Evolutionary conservation across 2,113 vertebrate species (phyloP), one percentile per base, ranked within the genome.

Genomic region (Scophthalmus maximus): DNA sequence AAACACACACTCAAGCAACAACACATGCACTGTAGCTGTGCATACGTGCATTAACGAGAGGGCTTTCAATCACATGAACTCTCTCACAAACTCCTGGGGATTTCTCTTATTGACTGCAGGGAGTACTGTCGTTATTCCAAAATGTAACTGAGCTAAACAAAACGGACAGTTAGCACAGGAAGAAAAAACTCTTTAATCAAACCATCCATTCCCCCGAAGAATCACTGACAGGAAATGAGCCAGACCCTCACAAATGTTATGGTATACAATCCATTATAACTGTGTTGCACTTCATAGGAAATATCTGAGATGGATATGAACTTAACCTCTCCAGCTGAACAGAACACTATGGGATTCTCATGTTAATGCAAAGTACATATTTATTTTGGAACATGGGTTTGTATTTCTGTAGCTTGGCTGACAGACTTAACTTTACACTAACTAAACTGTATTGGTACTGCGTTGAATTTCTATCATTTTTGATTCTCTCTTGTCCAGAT

Each of bases 21-120:
- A n/a, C 14, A 68, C 6, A 26, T 50, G 29, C 61, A 66, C 49
- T 46, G 23, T 59, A 76, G 27, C 66, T 73, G n/a, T n/a, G n/a
- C n/a, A n/a, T 26, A 56, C 1, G 2, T 50, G 63, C 68, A 47
- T n/a, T 26, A 10, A 65, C 20, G 73, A 36, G 36, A 52, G 34
- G 60, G n/a, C 14, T 18, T 7, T 38, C 49, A 40, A 27, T 77
- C 51, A 49, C 3, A 64, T 51, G 63, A 38, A 27, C n/a, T 46
- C 12, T 46, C 12, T 47, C 5, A 75, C 17, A 68, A 55, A 44
- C 36, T 64, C 12, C 30, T 20, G 11, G 18, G 17, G 15, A 1
- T 63, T 40, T 40, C n/a, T n/a, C n/a, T n/a, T n/a, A n/a, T n/a
- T n/a, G n/a, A n/a, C n/a, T 17, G 36, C 36, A 1, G 18, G 42